These are phyloP conservation scores for Phorcus lineatus DNA, from an alignment of 2,888 invertebrate genomes.

Conservation along the genomic window DNA sequence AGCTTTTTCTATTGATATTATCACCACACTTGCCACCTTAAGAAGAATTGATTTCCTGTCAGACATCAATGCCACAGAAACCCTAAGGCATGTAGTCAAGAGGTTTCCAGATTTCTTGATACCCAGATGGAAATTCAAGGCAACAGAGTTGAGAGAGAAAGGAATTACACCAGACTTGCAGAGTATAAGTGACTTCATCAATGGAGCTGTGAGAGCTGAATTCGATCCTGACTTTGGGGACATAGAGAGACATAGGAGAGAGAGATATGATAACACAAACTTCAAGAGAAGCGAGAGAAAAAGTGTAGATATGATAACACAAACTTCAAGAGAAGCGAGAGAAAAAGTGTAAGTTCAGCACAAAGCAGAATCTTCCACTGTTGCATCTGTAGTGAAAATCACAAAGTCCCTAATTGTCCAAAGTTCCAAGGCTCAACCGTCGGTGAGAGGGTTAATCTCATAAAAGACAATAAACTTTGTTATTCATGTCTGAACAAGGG, in stretches of 20 bases:
- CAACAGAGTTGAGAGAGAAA: background rate
- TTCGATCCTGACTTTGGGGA: background rate
- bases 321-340: background rate
- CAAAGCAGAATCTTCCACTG: background rate
- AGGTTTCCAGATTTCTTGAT: background rate
- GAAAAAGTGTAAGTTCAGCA: background rate
- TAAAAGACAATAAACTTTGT: conserved; percentile 15
- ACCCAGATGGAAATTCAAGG: background rate
- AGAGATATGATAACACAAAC: too few relatives aligned
- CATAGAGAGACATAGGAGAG: background rate
- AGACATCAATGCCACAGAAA: background rate
- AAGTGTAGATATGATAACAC: too few relatives aligned
- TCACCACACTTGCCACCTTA: background rate
- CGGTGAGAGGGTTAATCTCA: background rate
- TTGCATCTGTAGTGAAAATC: background rate
- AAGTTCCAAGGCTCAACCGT: too few relatives aligned
- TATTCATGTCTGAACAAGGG: conserved; percentile 22
- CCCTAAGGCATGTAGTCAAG: background rate
- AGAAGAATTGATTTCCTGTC: background rate
- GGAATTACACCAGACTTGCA: background rate
- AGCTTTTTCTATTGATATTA: background rate
- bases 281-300: too few relatives aligned
- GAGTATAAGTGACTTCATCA: background rate
- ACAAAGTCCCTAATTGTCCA: background rate
- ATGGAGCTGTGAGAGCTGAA: background rate